phyloP scores from a whole-genome alignment of 2,888 invertebrate species.

The Caenorhabditis wallacei region DNA sequence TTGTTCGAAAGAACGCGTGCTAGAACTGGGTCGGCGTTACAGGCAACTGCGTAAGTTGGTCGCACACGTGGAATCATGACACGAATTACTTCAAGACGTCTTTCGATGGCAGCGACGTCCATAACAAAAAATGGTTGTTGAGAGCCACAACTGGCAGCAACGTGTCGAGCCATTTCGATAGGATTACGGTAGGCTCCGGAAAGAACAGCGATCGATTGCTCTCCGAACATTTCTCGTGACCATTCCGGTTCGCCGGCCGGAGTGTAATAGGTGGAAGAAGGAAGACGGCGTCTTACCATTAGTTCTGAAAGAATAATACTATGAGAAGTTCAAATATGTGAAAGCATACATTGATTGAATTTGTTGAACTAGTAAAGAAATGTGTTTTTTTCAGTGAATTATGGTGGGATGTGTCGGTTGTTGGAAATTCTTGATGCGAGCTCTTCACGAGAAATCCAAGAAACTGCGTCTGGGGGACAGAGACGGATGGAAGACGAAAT shows the following conservation, averaged over 20 bases:
- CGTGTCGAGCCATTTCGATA: conserved; percentile 70
- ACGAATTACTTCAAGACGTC: conserved; percentile 87
- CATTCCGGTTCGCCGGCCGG: conserved; percentile 67
- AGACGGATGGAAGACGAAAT: conserved; percentile 51
- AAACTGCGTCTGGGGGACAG: conserved; percentile 62
- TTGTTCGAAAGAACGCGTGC: conserved; percentile 83
- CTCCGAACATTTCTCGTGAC: conserved; percentile 66
- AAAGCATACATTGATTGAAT: neutral
- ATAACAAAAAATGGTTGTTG: conserved; percentile 81
- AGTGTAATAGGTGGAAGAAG: conserved; percentile 70
- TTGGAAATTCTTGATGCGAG: conserved; percentile 65
- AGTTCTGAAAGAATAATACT: conserved; percentile 32
- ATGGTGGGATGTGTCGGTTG: conserved; percentile 71
- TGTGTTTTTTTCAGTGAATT: conserved; percentile 25
- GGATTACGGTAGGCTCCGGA: conserved; percentile 58
- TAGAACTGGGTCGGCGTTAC: conserved; percentile 93
- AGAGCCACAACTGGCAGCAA: conserved; percentile 64
- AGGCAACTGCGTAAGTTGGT: conserved; percentile 90
- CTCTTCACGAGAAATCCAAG: conserved; percentile 70
- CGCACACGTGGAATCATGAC: conserved; percentile 86
- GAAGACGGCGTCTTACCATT: conserved; percentile 71
- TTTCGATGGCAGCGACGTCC: conserved; percentile 76
- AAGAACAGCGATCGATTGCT: conserved; percentile 70
- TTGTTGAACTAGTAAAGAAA: neutral
- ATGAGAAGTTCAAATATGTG: neutral